phyloP scores from a whole-genome alignment of 2,888 invertebrate species.

The Ochlodes sylvanus region DNA sequence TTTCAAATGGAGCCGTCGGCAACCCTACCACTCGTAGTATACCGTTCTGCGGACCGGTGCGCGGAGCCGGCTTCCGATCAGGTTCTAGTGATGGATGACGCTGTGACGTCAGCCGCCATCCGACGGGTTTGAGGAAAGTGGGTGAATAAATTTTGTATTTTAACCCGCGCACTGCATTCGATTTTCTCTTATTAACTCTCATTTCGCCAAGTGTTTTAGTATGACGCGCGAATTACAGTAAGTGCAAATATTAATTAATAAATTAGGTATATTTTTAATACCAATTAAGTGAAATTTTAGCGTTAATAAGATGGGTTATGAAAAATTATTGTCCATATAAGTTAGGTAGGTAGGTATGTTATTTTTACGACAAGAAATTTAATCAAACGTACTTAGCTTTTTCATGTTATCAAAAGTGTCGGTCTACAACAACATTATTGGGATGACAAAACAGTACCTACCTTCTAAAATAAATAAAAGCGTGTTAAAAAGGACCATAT shows the following conservation, averaged over 20 bases:
- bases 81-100: slow-evolving; percentile 45
- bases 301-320: neutral
- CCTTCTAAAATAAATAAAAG: too few species aligned
- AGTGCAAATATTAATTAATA: neutral
- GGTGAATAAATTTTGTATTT: slow-evolving; percentile 38
- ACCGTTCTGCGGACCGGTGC: slow-evolving; percentile 45
- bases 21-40: slow-evolving; percentile 37
- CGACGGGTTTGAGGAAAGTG: slow-evolving; percentile 43
- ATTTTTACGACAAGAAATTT: too few species aligned
- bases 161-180: slow-evolving; percentile 10
- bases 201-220: slow-evolving; percentile 7
- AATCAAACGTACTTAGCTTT: too few species aligned
- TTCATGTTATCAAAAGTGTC: too few species aligned
- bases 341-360: too few species aligned
- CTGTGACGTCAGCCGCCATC: slow-evolving; percentile 45
- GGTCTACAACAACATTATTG: too few species aligned
- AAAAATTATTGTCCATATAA: too few species aligned
- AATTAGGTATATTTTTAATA: neutral
- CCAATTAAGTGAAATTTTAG: neutral
- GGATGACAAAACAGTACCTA: too few species aligned
- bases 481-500: too few species aligned
- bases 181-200: slow-evolving; percentile 25
- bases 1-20: neutral
- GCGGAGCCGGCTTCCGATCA: slow-evolving; percentile 43
- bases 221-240: neutral